These are phyloP conservation scores for Campoplex nolae DNA, from an alignment of 2,888 invertebrate species.

Conservation along the genomic window DNA sequence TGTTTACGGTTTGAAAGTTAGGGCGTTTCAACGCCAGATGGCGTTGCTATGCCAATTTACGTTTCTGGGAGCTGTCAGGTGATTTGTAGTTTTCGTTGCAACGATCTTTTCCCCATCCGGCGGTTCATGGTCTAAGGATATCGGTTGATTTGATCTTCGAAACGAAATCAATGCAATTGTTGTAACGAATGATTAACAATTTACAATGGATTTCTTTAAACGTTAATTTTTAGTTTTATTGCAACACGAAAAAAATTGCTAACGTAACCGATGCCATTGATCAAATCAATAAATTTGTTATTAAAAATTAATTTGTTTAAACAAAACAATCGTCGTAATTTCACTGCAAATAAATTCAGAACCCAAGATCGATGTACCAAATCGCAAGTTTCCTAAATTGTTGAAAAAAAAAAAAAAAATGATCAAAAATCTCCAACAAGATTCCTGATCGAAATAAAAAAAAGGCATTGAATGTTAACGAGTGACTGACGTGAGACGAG, in stretches of 20 bases:
- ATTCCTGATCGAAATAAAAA: neutral
- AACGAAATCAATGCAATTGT: neutral
- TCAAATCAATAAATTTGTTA: neutral
- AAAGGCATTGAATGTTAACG: neutral
- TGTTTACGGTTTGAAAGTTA: neutral
- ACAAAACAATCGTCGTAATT: neutral
- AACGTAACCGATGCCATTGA: too few species aligned
- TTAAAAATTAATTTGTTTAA: neutral
- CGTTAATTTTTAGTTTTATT: neutral
- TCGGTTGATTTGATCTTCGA: neutral
- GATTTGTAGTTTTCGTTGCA: neutral
- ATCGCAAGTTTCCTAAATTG: neutral
- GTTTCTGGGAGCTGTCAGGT: neutral
- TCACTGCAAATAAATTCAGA: too few species aligned
- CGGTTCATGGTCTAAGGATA: too few species aligned
- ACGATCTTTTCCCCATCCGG: neutral
- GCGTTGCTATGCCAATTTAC: constrained; percentile 49
- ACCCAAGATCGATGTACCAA: neutral
- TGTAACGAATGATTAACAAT: neutral
- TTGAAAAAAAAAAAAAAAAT: neutral
- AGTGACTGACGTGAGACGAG: too few species aligned
- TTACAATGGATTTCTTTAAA: neutral
- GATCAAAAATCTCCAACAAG: neutral
- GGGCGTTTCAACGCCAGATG: constrained; percentile 54
- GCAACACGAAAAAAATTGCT: too few species aligned